phyloP scores from a whole-genome alignment of 1,140 invertebrate species.

The Hyles vespertilio region DNA sequence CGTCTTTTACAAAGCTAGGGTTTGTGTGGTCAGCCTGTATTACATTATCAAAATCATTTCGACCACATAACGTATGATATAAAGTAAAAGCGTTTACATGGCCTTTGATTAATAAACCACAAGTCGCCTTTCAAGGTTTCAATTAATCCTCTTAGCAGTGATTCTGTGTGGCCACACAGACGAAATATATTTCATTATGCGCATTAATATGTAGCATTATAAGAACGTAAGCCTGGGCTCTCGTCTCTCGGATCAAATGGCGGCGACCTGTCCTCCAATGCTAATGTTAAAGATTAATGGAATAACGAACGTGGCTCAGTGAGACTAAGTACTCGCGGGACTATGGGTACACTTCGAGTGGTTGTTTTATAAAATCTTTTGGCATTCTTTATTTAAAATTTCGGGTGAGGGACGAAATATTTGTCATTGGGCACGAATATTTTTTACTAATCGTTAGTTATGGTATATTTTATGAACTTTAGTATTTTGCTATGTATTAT shows the following conservation, averaged over 20 bases:
- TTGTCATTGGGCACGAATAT: too few relatives aligned
- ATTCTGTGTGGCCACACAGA: conserved; percentile 22
- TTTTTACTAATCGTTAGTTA: too few relatives aligned
- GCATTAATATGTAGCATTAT: conserved; percentile 39
- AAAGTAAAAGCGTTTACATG: conserved; percentile 3
- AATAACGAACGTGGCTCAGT: conserved; percentile 29
- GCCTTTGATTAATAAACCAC: conserved; percentile 6
- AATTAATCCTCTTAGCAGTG: conserved; percentile 14
- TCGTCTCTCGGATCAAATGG: conserved; percentile 42
- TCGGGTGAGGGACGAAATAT: too few relatives aligned
- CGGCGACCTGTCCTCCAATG: conserved; percentile 43
- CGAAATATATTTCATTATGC: conserved; percentile 36
- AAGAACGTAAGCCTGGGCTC: conserved; percentile 23
- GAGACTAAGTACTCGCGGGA: too few relatives aligned
- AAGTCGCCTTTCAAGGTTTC: conserved; percentile 3
- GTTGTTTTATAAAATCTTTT: background rate
- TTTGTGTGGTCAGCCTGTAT: too few relatives aligned
- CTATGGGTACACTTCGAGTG: background rate
- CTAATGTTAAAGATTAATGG: conserved; percentile 51
- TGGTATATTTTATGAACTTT: too few relatives aligned
- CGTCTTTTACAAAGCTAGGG: too few relatives aligned
- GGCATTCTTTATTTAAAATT: too few relatives aligned
- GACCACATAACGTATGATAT: background rate
- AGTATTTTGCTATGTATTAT: too few relatives aligned
- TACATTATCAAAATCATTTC: too few relatives aligned